Evolutionary conservation across 1,140 invertebrate species (phyloP), one percentile per base, ranked within the genome.

Genomic region (Heliothis virescens): DNA sequence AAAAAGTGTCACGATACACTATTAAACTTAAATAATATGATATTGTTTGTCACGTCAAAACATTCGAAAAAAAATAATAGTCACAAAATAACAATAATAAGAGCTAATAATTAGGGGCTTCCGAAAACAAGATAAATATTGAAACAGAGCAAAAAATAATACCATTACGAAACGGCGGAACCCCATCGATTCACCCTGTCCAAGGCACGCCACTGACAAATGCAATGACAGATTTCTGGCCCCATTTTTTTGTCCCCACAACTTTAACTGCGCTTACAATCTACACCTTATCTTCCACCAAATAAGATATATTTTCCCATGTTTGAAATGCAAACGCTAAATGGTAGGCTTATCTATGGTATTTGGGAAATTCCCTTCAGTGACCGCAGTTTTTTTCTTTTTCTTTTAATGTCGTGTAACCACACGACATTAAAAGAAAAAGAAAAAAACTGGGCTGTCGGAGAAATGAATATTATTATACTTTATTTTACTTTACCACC

Each of bases 111-210:
- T 71, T 5, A 52, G n/a, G 13, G 15, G 48, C 63, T 67, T 48
- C 63, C 16, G 34, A 53, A 83, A 72, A 55, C 59, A 78, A 79
- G 79, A 75, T 48, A 77, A 80, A 75, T 79, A 83, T 79, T 75
- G 73, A 65, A 21, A 76, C 60, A 65, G 53, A 16, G 91, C 91
- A 94, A 94, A 91, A 87, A 78, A 76, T 71, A 72, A 79, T 18
- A 41, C 29, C 65, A 60, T 75, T 71, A 69, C 53, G 53, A 48
- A 13, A 63, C 50, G 48, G 63, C 16, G 72, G 82, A 81, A 79
- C 72, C 74, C 77, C 78, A 71, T 69, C 48, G 67, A 75, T 74
- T 79, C 79, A 52, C 71, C 65, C 73, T 41, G 79, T 65, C n/a
- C 29, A 48, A 34, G 3, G 48, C 79, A 81, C 82, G 79, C 81